A percentile compares a stretch with the other conserved stretches of the same genome.
phyloP scores from a whole-genome alignment of 2,113 vertebrate species.

The Asarcornis scutulata region DNA sequence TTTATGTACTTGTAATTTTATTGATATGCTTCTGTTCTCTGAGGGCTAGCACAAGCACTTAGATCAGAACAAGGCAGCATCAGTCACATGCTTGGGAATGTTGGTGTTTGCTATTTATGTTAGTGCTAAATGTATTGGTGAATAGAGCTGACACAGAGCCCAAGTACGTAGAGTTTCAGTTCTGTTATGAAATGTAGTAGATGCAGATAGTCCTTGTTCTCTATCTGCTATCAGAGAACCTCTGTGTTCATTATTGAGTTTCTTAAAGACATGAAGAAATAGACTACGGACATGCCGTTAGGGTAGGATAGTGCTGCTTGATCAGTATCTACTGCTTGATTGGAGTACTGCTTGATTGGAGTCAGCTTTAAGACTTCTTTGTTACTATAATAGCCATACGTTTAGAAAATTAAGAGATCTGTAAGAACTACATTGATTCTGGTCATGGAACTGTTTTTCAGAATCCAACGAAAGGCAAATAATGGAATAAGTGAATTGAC shows the following conservation, averaged over 20 bases:
- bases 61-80: background rate
- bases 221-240: background rate
- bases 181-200: background rate
- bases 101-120: accelerated
- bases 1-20: background rate
- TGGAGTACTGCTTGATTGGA: too few relatives aligned
- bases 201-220: background rate
- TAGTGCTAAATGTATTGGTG: background rate
- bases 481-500: background rate
- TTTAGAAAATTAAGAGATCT: background rate
- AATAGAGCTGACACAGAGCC: background rate
- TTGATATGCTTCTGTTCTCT: background rate
- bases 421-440: background rate
- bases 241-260: background rate
- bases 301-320: background rate
- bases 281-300: too few relatives aligned
- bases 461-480: background rate
- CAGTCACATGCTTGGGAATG: background rate
- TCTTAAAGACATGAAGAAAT: background rate
- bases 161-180: accelerated
- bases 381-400: background rate
- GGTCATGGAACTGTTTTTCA: background rate
- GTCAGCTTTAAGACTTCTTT: background rate
- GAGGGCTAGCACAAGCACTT: background rate
- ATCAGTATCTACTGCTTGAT: too few relatives aligned